A percentile compares a stretch with the other conserved stretches of the same genome.
phyloP scores from a whole-genome alignment of 2,888 invertebrate species.

The Sinelater perroti region DNA sequence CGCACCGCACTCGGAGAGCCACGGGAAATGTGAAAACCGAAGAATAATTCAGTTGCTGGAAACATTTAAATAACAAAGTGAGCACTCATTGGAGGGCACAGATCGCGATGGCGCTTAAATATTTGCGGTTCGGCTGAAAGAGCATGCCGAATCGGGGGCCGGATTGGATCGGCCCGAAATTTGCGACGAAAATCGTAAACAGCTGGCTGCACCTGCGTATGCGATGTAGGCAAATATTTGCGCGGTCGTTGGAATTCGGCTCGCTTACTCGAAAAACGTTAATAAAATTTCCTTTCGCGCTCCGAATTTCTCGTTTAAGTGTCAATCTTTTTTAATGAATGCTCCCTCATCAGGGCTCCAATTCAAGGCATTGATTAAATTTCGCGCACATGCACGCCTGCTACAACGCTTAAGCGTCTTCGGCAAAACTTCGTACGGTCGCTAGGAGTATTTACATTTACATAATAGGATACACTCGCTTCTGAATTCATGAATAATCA shows the following conservation, averaged over 20 bases:
- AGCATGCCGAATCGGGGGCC: conserved; percentile 20
- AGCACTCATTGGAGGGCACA: conserved; percentile 27
- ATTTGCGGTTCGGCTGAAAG: conserved; percentile 18
- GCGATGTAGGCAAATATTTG: conserved; percentile 1
- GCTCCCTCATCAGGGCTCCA: too few species aligned
- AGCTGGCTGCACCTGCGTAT: conserved; percentile 2
- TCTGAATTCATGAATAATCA: conserved; percentile 34
- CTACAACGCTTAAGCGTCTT: conserved; percentile 20
- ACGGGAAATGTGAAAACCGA: conserved; percentile 26
- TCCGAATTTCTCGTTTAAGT: too few species aligned
- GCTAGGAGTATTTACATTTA: conserved; percentile 26
- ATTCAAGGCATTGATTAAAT: too few species aligned
- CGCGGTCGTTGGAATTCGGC: neutral
- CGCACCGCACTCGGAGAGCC: conserved; percentile 13
- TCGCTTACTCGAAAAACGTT: neutral
- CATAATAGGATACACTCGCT: conserved; percentile 30
- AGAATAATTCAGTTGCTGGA: conserved; percentile 32
- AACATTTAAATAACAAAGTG: conserved; percentile 35
- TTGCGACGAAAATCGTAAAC: conserved; percentile 22
- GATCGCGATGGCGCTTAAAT: conserved; percentile 26
- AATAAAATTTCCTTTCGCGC: neutral
- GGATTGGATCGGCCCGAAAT: conserved; percentile 20
- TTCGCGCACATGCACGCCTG: too few species aligned
- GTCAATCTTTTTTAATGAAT: too few species aligned
- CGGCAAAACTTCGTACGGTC: conserved; percentile 10